Evolutionary conservation across 2,888 invertebrate genomes (phyloP).

Genomic region (Patella pellucida): DNA sequence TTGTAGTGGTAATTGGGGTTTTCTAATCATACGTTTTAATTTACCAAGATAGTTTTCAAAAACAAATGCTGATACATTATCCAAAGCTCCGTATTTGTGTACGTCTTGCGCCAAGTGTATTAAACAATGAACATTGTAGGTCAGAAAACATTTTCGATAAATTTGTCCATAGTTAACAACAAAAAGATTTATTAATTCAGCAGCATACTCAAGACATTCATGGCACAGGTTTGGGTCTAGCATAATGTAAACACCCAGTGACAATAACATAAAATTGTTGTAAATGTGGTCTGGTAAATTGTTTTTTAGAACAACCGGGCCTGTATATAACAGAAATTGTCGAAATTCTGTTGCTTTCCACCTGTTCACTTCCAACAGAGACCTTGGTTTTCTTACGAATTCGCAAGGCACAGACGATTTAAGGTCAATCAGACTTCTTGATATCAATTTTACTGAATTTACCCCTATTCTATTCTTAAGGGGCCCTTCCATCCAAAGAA

Average conservation of each 20-base stretch:
- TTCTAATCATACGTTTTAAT: not conserved
- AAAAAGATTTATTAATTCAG: slow-evolving; percentile 45
- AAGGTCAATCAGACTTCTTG: slow-evolving; percentile 11
- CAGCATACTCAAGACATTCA: slow-evolving; percentile 34
- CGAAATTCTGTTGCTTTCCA: slow-evolving; percentile 60
- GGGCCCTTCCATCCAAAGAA: slow-evolving; percentile 45
- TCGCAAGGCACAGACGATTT: slow-evolving; percentile 30
- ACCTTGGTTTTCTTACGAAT: slow-evolving; percentile 53
- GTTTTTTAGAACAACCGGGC: slow-evolving; percentile 41
- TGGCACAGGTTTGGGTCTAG: slow-evolving; percentile 18
- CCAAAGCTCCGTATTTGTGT: slow-evolving; percentile 53
- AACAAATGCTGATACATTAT: slow-evolving; percentile 61
- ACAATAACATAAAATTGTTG: slow-evolving; percentile 47
- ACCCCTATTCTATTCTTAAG: slow-evolving; percentile 20
- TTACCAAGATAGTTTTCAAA: slow-evolving; percentile 18
- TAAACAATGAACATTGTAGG: slow-evolving; percentile 67
- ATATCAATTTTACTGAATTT: not conserved
- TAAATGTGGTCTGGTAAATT: slow-evolving; percentile 36
- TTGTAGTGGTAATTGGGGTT: not conserved
- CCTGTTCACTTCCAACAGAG: slow-evolving; percentile 38
- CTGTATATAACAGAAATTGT: slow-evolving; percentile 49
- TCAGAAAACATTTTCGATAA: slow-evolving; percentile 59
- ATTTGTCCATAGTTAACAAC: slow-evolving; percentile 42
- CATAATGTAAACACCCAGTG: slow-evolving; percentile 41
- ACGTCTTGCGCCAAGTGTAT: slow-evolving; percentile 63